These are phyloP conservation scores for Tribolium madens DNA, from an alignment of 1,140 invertebrate species.

Conservation along the genomic window DNA sequence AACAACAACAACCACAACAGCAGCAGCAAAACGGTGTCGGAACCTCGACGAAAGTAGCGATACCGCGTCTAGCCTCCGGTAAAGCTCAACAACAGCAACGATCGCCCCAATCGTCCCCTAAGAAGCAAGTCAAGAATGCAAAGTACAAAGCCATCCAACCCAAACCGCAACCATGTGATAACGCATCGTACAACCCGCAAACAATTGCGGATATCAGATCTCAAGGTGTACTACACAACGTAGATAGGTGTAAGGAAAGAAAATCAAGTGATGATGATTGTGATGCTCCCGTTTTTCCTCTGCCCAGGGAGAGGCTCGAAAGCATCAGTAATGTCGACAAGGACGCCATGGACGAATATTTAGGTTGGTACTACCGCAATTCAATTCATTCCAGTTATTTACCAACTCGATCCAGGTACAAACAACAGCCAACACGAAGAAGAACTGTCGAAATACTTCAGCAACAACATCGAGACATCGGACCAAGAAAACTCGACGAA, in stretches of 20 bases:
- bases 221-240: slow-evolving; percentile 56
- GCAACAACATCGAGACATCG: slow-evolving; percentile 52
- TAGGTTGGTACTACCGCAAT: slow-evolving; percentile 62
- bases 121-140: slow-evolving; percentile 50
- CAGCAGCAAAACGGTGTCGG: slow-evolving; percentile 31
- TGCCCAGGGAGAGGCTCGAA: slow-evolving; percentile 72
- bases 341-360: slow-evolving; percentile 82
- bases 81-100: slow-evolving; percentile 49
- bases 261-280: slow-evolving; percentile 52
- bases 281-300: slow-evolving; percentile 55
- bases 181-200: slow-evolving; percentile 62
- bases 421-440: slow-evolving; percentile 84
- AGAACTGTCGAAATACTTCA: slow-evolving; percentile 82
- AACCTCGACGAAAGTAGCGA: slow-evolving; percentile 53
- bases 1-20: slow-evolving; percentile 9
- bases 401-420: slow-evolving; percentile 65
- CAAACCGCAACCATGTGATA: slow-evolving; percentile 66
- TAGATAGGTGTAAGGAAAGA: slow-evolving; percentile 57
- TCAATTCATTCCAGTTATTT: neutral
- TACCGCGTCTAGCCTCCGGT: slow-evolving; percentile 56
- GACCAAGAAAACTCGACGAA: slow-evolving; percentile 67
- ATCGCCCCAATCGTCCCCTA: slow-evolving; percentile 48
- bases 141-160: slow-evolving; percentile 70
- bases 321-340: slow-evolving; percentile 81
- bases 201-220: slow-evolving; percentile 57